Percentiles rank a stretch among this genome's conserved stretches.
Evolutionary conservation across 2,113 vertebrate species (phyloP).

Genomic region (Salvelinus sp.): DNA sequence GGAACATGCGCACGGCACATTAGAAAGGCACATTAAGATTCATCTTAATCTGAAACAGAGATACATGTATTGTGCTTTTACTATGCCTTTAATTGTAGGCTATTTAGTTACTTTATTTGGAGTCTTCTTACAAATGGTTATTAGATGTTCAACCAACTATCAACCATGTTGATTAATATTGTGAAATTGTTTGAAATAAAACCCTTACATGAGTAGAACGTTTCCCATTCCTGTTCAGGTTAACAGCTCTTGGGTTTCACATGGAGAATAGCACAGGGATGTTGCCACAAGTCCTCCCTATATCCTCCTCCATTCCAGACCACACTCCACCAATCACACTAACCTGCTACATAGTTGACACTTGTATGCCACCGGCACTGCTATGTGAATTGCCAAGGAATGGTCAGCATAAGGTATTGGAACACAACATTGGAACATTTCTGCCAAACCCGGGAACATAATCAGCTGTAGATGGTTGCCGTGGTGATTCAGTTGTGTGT

Average conservation of each 20-base stretch:
- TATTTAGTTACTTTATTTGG: too few relatives aligned
- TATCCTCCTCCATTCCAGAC: constrained; percentile 16
- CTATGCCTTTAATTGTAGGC: not conserved
- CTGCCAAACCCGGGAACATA: not conserved
- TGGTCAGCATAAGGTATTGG: constrained; percentile 13
- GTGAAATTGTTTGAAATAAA: too few relatives aligned
- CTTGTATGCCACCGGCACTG: constrained; percentile 28
- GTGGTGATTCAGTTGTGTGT: too few relatives aligned
- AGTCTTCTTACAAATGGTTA: too few relatives aligned
- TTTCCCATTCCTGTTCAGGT: not conserved
- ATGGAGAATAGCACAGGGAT: constrained; percentile 19
- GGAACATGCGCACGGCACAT: constrained; percentile 44
- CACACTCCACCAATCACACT: constrained; percentile 38
- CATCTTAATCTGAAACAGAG: not conserved
- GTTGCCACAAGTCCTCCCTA: constrained; percentile 24
- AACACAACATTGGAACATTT: not conserved
- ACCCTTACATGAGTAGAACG: too few relatives aligned
- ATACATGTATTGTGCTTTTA: not conserved
- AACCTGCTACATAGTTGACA: constrained; percentile 51
- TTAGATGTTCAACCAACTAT: too few relatives aligned
- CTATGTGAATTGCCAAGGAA: constrained; percentile 26
- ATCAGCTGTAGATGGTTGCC: not conserved
- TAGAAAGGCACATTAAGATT: not conserved
- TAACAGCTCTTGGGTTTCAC: constrained; percentile 15
- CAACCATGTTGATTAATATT: too few relatives aligned